phyloP scores from a whole-genome alignment of 2,888 invertebrate species.

The Dasysyrphus tricinctus region DNA sequence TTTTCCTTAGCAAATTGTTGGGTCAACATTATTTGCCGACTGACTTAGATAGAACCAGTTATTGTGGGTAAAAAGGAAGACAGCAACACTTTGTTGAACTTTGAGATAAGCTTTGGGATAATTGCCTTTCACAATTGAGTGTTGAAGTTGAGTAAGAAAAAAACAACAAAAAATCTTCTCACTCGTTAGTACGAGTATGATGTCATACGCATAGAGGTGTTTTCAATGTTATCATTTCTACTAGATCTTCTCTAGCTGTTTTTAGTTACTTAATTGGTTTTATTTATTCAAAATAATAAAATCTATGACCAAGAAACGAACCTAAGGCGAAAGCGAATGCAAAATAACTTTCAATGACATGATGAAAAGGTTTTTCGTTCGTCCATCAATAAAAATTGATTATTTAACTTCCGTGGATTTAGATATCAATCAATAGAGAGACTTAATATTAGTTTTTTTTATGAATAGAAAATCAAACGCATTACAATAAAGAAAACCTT shows the following conservation, averaged over 20 bases:
- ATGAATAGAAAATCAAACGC: neutral
- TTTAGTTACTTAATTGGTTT: slow-evolving; percentile 11
- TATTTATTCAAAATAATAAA: neutral
- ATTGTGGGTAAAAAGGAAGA: slow-evolving; percentile 38
- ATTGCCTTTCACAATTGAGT: slow-evolving; percentile 29
- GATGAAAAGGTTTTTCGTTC: neutral
- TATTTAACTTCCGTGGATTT: neutral
- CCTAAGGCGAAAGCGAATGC: neutral
- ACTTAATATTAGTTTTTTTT: no score
- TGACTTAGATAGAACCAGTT: slow-evolving; percentile 66
- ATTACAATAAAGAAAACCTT: neutral
- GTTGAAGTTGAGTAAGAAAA: slow-evolving; percentile 10
- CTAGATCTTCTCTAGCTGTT: neutral
- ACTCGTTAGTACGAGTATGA: slow-evolving; percentile 2
- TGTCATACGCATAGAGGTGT: slow-evolving; percentile 25
- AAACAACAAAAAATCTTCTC: slow-evolving; percentile 1
- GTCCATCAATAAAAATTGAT: neutral
- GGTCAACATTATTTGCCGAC: slow-evolving; percentile 66
- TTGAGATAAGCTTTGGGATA: slow-evolving; percentile 26
- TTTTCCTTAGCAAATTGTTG: slow-evolving; percentile 42
- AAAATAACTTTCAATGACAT: neutral
- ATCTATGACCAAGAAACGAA: neutral
- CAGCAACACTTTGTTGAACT: slow-evolving; percentile 46
- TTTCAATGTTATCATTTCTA: slow-evolving; percentile 25
- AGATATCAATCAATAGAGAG: neutral